Evolutionary conservation across 2,113 vertebrate species (phyloP).

Genomic region (Phalacrocorax pelagicus): DNA sequence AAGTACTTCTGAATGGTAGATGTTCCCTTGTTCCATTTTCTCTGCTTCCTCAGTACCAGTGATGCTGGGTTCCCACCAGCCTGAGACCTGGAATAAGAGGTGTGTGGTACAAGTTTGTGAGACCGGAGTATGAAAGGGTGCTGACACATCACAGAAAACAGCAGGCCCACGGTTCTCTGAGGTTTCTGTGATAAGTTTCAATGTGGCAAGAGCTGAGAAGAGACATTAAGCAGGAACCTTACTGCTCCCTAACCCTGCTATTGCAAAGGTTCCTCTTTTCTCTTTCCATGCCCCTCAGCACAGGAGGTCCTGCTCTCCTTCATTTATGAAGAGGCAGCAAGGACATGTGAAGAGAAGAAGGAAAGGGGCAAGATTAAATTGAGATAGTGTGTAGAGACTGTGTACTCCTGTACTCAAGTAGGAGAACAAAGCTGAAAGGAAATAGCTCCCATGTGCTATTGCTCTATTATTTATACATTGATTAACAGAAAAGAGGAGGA

Average conservation of each 20-base stretch:
- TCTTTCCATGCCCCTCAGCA: not conserved
- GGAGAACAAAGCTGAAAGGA: not conserved
- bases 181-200: not conserved
- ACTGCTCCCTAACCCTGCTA: not conserved
- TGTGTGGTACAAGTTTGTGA: not conserved
- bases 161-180: not conserved
- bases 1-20: not conserved
- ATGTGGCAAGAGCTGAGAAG: not conserved
- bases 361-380: not conserved
- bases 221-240: not conserved
- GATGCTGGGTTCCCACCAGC: not conserved
- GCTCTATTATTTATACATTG: not conserved
- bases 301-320: not conserved
- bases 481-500: not conserved
- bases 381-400: not conserved
- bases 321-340: not conserved
- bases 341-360: not conserved
- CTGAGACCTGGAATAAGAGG: not conserved
- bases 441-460: not conserved
- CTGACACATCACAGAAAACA: not conserved
- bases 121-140: not conserved
- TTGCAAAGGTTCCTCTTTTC: not conserved
- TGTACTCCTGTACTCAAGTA: not conserved
- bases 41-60: not conserved
- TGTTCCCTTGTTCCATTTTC: not conserved